Evolutionary conservation across 1,140 invertebrate genomes (phyloP).

Genomic region (Doryteuthis pealeii): DNA sequence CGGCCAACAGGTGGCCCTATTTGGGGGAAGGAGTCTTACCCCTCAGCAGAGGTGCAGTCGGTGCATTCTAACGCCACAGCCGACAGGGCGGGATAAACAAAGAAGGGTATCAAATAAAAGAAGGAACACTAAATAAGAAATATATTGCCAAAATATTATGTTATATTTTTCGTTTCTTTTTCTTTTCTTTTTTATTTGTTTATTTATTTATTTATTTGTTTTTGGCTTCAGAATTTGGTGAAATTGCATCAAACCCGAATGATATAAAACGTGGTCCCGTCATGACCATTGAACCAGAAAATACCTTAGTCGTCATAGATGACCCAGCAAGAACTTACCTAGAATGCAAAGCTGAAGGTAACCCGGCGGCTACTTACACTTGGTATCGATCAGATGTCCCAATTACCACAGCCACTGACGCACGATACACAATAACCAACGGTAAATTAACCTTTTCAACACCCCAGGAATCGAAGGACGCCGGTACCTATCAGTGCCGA

Average conservation of each 20-base stretch:
- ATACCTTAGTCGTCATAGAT: conserved; percentile 28
- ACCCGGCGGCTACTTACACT: conserved; percentile 30
- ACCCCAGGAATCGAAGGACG: conserved; percentile 71
- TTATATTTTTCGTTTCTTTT: too few species aligned
- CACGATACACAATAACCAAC: conserved; percentile 88
- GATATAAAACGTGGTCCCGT: conserved; percentile 36
- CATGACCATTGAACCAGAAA: conserved; percentile 31
- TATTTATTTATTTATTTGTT: too few species aligned
- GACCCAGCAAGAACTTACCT: conserved; percentile 17
- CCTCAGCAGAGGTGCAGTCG: too few species aligned
- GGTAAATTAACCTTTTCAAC: conserved; percentile 87
- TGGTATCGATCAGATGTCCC: conserved; percentile 24
- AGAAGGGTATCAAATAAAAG: too few species aligned
- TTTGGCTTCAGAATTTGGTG: conserved; percentile 45
- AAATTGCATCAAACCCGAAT: conserved; percentile 25
- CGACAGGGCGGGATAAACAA: too few species aligned
- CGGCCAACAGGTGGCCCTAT: too few species aligned
- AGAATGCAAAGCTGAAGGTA: conserved; percentile 36
- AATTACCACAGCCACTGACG: conserved; percentile 24
- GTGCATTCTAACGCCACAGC: too few species aligned
- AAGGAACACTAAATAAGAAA: too few species aligned
- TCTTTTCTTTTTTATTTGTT: too few species aligned
- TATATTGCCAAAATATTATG: too few species aligned
- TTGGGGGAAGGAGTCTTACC: too few species aligned
- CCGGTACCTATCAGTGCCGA: conserved; percentile 87